These are phyloP conservation scores for Thera britannica DNA, from an alignment of 2,888 invertebrate genomes.

Conservation along the genomic window DNA sequence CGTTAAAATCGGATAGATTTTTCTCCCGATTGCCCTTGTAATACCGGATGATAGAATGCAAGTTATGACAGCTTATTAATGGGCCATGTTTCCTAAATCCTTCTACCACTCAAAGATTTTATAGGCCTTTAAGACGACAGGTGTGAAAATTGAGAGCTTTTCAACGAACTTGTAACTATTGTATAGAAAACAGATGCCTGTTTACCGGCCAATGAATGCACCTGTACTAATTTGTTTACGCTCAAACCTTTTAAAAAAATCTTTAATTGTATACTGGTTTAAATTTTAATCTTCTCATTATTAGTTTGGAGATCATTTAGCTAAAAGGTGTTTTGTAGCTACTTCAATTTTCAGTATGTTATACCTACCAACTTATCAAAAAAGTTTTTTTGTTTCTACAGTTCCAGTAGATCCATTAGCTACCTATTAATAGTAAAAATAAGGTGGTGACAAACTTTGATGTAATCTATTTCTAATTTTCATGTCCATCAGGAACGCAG, in stretches of 20 bases:
- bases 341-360: too few species aligned
- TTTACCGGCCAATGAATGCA: neutral
- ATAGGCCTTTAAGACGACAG: conserved; percentile 40
- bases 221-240: neutral
- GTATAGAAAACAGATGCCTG: neutral
- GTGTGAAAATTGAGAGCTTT: conserved; percentile 47
- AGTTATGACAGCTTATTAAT: conserved; percentile 19
- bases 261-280: too few species aligned
- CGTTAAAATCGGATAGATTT: neutral
- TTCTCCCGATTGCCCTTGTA: conserved; percentile 1
- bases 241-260: neutral
- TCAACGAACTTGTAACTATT: conserved; percentile 6
- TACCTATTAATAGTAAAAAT: too few species aligned
- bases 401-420: too few species aligned
- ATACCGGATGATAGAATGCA: conserved; percentile 12
- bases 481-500: too few species aligned
- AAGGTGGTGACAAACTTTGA: too few species aligned
- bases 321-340: too few species aligned
- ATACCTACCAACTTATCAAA: too few species aligned
- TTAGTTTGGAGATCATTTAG: too few species aligned
- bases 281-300: too few species aligned
- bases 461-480: too few species aligned
- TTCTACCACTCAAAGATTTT: conserved; percentile 30
- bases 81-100: conserved; percentile 15
- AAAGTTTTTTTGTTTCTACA: too few species aligned